Base-by-base conservation (phyloP, 64 coral and sea anemone genomes). In the Stichodactyla helianthus region DNA sequence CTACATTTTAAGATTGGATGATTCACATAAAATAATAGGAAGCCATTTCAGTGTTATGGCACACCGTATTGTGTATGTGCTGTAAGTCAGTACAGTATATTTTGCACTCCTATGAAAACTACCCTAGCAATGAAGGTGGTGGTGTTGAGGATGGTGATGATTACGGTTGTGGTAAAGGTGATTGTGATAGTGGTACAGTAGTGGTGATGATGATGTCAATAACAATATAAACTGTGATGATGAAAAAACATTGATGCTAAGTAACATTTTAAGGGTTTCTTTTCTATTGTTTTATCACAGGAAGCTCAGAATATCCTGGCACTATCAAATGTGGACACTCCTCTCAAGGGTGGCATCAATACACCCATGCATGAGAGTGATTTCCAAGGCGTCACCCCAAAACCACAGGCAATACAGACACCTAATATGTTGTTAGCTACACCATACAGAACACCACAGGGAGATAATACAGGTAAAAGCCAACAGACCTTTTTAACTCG, bases 301-400 rank as follows among this genome's bases (percentile, higher is more conserved):
- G 97, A 99, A 91, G 97, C 97, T 1, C 97, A 99, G 44, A 99
- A 99, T 59, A 99, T 99, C 79, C 67, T 99, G 79, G 93, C 97
- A 22, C 83, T 99, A 18, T 95, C 93, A 0, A 94, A 99, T 88
- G 97, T 99, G 81, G 97, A 99, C 56, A 99, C 97, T 18, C 97
- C 97, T 53, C 83, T 99, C 4, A 99, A 99, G 90, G 97, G 97
- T 0, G 97, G 97, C 17, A 50, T 99, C 9, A 99, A 99, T 63
- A 99, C 97, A 19, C 97, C 97, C n/a, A 84, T 99, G 54, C 79
- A 64, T 18, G 93, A 99, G 68, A 95, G 93, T 61, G 91, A 94
- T 56, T 99, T 99, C 84, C 93, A 99, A 59, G 97, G 97, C 63
- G 97, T 99, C 6, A 99, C 97, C 5, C 97, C 97, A 60, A 95